Evolutionary conservation across 2,113 vertebrate species (phyloP), one percentile per base, ranked within the genome.

Genomic region (Alosa alosa): DNA sequence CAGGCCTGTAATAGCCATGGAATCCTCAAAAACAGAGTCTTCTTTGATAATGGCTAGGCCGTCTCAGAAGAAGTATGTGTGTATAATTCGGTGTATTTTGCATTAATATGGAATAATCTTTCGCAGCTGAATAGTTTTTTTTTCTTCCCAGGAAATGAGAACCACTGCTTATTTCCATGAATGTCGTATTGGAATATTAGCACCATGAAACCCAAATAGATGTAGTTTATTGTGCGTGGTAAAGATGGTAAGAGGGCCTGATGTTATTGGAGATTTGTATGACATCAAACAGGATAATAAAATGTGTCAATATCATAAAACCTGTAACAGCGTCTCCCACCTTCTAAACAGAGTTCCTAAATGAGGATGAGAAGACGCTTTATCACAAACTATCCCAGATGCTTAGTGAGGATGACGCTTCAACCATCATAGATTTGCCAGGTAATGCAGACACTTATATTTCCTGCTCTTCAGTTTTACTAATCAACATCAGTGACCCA

Each of bases 1-100:
- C 92, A 91, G 91, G 93, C 94, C 87, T 94, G 94, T 95, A 94
- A 95, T 94, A 93, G 95, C 94, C 93, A 90, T 94, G 93, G 93
- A 94, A 95, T 94, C 90, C 88, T 88, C 82, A 92, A 89, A 93
- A 94, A 92, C 93, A 92, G 93, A 92, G 94, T 94, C 93, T 92
- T 93, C 92, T 95, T 94, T 94, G 88, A 93, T 92, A 93, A 94
- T 94, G 93, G 93, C 92, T 93, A 82, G 90, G 89, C 91, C 57
- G 49, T 89, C 93, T 92, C 92, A 93, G 93, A 92, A 93, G 91
- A 94, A 78, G 72, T 17, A 36, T 78, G 72, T 78, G 72, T 78
- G 72, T 78, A 39, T 78, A 78, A 78, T 78, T 78, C 36, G 5
- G 92, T 91, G 90, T 89, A 88, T 89, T 89, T 84, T 85, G 85